Evolutionary conservation across 2,888 invertebrate genomes (phyloP), one percentile per base, ranked within the genome.

Genomic region (Anticlea derivata): DNA sequence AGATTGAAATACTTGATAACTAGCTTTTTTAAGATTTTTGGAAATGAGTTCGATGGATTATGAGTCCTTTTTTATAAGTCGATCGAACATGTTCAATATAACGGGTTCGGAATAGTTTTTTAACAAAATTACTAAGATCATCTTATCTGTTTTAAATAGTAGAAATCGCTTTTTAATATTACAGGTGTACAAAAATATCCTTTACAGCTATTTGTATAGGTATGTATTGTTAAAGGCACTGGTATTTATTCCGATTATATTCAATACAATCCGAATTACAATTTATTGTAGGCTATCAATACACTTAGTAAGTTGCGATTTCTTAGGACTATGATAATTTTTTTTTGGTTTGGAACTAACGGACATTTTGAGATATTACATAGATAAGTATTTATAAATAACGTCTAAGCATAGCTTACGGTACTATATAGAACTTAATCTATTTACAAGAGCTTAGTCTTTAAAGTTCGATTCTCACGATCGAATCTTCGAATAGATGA

Each of bases 151-250:
- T 65, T 71, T 11, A 23, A 33, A 40, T 66, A 10, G 10, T 65
- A 76, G 77, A 80, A 83, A 80, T 80, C 72, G 77, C 63, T 54
- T 78, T 74, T n/a, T n/a, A n/a, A 73, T 66, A 65, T 77, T 80
- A 81, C 65, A 86, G 79, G 76, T 81, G 80, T 89, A 89, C 79
- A 88, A 89, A 89, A 89, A 89, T 88, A 90, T 87, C 70, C 78
- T 61, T 79, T 79, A 80, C 70, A 79, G 74, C 73, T 83, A 83
- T 82, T 83, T 79, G 68, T 77, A 81, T 85, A 87, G 86, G 89
- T 90, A 88, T 89, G 88, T 87, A 83, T 87, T 81, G 83, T 84
- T 75, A 75, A 90, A 90, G 90, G 90, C 90, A 89, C 90, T 90
- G 89, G 88, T 87, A 83, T 75, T 78, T 82, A 78, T 63, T 62